Conservation (phyloP, 2,888 invertebrate species). For the Drosophila flavopinicola region DNA sequence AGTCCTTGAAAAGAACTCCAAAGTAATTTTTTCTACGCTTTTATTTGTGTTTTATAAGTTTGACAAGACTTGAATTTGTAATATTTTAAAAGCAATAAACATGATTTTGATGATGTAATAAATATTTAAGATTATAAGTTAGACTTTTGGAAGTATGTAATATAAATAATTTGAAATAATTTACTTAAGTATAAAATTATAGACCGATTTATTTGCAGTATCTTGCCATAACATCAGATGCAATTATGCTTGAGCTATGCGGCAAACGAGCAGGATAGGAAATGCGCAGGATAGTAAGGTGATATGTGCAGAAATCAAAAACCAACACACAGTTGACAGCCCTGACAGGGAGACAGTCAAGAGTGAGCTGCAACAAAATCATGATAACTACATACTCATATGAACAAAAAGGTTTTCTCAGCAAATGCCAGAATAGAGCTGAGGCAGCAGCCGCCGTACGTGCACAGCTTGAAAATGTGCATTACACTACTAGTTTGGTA, state of each 20-base stretch:
- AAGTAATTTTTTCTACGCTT: too few species aligned
- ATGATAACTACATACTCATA: conserved; percentile 4
- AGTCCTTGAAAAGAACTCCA: too few species aligned
- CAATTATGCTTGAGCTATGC: conserved; percentile 4
- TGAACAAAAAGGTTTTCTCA: conserved; percentile 15
- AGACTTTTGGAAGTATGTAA: too few species aligned
- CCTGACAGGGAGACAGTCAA: conserved; percentile 35
- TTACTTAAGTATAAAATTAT: too few species aligned
- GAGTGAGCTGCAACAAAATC: conserved; percentile 16
- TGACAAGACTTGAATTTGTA: too few species aligned
- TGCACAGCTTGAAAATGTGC: conserved; percentile 56
- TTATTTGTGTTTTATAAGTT: too few species aligned
- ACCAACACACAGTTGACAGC: conserved; percentile 42
- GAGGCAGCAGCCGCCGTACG: conserved; percentile 37
- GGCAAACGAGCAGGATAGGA: conserved; percentile 16
- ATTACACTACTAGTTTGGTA: too few species aligned
- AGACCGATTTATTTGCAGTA: not conserved
- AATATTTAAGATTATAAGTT: too few species aligned
- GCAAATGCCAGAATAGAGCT: conserved; percentile 32
- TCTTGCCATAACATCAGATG: not conserved
- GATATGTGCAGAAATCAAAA: conserved; percentile 39
- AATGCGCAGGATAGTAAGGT: conserved; percentile 39
- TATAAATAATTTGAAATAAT: too few species aligned
- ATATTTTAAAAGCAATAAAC: too few species aligned
- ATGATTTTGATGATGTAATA: too few species aligned